phyloP scores from a whole-genome alignment of 1,140 invertebrate species.

The Elysia chlorotica region DNA sequence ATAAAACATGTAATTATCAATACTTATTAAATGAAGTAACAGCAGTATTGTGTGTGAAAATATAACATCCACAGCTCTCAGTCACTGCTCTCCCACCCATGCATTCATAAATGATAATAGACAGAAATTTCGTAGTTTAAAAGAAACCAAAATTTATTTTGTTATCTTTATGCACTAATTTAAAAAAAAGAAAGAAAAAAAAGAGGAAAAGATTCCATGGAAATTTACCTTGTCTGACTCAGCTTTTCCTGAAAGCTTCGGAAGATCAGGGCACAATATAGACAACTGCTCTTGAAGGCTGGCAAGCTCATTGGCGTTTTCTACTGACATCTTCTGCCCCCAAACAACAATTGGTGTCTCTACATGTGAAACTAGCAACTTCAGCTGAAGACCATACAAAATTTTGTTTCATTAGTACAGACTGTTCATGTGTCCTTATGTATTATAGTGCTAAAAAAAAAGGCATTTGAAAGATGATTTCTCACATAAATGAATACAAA shows the following conservation, averaged over 20 bases:
- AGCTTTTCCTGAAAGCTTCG: conserved; percentile 11
- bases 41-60: not conserved
- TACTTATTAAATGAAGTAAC: not conserved
- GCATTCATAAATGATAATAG: too few species aligned
- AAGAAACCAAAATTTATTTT: too few species aligned
- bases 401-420: not conserved
- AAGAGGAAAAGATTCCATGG: too few species aligned
- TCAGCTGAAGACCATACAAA: conserved; percentile 2
- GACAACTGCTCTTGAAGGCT: conserved; percentile 1
- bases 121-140: too few species aligned
- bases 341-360: conserved; percentile 19
- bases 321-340: conserved; percentile 7
- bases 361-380: conserved; percentile 7
- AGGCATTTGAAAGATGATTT: not conserved
- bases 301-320: conserved; percentile 10
- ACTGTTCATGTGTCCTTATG: not conserved
- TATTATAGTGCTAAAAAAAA: not conserved
- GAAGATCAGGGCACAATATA: conserved; percentile 15
- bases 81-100: not conserved
- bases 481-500: not conserved
- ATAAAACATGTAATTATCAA: not conserved
- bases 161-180: too few species aligned
- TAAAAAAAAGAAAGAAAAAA: too few species aligned
- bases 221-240: conserved; percentile 16
- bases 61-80: not conserved